Base-by-base conservation (phyloP, 2,113 vertebrate species). In the Corythornis cristatus region DNA sequence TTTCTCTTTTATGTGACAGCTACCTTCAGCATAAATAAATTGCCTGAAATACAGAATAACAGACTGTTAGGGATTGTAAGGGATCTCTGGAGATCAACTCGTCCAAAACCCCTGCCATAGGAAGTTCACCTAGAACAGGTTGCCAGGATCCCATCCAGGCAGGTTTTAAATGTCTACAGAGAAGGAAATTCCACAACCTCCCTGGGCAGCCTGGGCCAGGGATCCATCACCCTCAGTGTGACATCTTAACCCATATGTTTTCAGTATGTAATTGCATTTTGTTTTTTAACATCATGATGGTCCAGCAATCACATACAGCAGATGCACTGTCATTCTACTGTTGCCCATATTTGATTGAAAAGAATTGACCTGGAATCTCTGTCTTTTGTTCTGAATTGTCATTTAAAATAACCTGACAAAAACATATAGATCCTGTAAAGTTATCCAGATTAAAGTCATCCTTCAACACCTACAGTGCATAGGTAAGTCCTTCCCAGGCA, bases 191-290 rank as follows among this genome's bases (percentile, higher is more conserved):
- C 15, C 9, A 54, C 28, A 54, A 54, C 8, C 53, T 54, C 28
- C 9, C 53, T 54, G 28, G 28, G 28, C 29, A 54, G 23, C 25
- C 50, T 51, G 50, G 50, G 12, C 23, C 50, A 51, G 28, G 53
- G 53, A 9, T 54, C 28, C 16, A 31, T 54, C 53, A 31, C 28
- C 28, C 28, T 54, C 53, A 29, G 53, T 31, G 11, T 40, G 46
- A 53, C 18, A 42, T 56, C 21, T 57, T 48, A 37, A 62, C 29
- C 14, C 54, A 48, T 22, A 48, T 13, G 3, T 79, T 83, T 79
- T 53, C 11, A n/a, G n/a, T 73, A 33, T 0, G 0, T 29, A 22
- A 5, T 14, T 68, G n/a, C 17, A 35, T 0, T 75, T 85, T 22
- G 7, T 33, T 54, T n/a, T 25, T 89, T 15, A 53, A 4, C 31